These are phyloP conservation scores for Semicossyphus pulcher DNA, from an alignment of 2,113 vertebrate species.

Conservation along the genomic window DNA sequence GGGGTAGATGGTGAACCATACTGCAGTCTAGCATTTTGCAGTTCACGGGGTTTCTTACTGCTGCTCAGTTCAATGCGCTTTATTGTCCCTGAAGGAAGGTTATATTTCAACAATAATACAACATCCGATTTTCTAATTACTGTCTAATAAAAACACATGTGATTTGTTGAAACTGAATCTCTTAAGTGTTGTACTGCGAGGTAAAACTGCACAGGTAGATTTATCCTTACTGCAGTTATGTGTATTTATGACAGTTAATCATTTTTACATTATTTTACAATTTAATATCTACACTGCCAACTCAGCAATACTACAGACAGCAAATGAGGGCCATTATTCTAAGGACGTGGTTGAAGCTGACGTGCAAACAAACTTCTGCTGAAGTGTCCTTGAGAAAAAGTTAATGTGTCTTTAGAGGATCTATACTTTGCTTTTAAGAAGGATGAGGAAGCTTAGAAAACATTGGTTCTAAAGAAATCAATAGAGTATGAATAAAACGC, in stretches of 20 bases:
- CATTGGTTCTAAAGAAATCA: neutral
- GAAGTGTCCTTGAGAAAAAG: neutral
- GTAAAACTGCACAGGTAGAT: constrained; percentile 1
- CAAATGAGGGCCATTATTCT: neutral
- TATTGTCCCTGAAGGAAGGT: constrained; percentile 26
- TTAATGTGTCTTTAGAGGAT: no score
- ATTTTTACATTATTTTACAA: neutral
- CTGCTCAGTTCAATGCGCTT: constrained; percentile 22
- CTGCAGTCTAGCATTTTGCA: constrained; percentile 42
- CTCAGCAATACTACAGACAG: neutral
- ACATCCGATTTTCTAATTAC: constrained; percentile 47
- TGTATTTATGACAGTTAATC: neutral
- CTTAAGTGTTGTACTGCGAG: neutral
- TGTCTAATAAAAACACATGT: constrained; percentile 13
- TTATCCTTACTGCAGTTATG: neutral
- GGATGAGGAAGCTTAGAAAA: neutral
- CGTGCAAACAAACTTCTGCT: neutral
- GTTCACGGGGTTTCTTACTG: constrained; percentile 28
- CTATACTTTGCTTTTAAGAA: neutral
- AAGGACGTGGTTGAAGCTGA: neutral
- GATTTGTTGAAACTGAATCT: constrained; percentile 24
- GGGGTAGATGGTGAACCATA: constrained; percentile 24
- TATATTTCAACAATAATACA: constrained; percentile 39
- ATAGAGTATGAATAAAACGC: neutral
- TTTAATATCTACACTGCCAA: neutral